Conservation (phyloP, 2,113 vertebrate species). For the Ochotona princeps region DNA sequence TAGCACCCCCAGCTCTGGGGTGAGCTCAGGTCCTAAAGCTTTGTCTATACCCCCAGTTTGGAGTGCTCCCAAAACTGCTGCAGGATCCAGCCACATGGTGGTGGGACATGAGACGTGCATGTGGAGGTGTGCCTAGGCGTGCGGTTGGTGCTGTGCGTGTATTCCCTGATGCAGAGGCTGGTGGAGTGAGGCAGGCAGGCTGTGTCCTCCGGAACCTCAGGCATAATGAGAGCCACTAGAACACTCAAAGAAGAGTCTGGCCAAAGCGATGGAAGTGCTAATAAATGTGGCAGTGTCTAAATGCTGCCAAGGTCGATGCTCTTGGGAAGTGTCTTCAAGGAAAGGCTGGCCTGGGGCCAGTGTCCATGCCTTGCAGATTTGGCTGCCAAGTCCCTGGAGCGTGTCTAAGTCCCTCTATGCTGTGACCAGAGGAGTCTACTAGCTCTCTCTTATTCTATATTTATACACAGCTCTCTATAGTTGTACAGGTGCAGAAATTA, state of each 20-base stretch:
- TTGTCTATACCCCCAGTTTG: not conserved
- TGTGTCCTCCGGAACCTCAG: not conserved
- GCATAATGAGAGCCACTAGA: not conserved
- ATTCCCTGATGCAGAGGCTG: not conserved
- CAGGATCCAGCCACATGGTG: not conserved
- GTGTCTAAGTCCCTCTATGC: not conserved
- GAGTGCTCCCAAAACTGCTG: not conserved
- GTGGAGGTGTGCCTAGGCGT: not conserved
- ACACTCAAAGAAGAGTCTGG: slow-evolving; percentile 1
- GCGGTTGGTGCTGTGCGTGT: not conserved
- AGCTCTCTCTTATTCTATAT: not conserved
- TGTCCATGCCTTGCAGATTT: not conserved
- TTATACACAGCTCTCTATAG: not conserved
- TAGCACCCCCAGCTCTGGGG: not conserved
- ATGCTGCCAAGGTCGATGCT: slow-evolving; percentile 37
- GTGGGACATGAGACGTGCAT: not conserved
- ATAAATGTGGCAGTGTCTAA: slow-evolving; percentile 38
- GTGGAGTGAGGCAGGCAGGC: not conserved
- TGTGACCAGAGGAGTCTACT: not conserved
- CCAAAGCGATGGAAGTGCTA: slow-evolving; percentile 6
- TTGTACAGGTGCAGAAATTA: not conserved
- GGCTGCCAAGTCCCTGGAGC: not conserved
- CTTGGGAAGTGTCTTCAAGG: slow-evolving; percentile 62
- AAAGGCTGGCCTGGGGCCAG: slow-evolving; percentile 66
- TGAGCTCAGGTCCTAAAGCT: not conserved